Evolutionary conservation across 1,140 invertebrate species (phyloP).

Genomic region (Triops cancriformis): DNA sequence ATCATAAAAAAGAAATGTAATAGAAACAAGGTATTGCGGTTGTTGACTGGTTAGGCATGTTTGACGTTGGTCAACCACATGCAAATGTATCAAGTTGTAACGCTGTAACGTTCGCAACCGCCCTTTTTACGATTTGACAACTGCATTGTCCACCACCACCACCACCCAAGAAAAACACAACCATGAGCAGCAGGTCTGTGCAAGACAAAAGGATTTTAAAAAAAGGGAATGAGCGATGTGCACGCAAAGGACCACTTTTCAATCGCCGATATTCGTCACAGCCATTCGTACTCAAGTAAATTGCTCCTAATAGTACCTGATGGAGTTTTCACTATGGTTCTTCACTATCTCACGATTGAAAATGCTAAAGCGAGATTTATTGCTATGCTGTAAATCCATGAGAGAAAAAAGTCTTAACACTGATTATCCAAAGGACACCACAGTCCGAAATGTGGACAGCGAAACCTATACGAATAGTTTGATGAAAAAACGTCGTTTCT

Average conservation of each 20-base stretch:
- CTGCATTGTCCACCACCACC: background rate
- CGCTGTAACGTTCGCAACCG: slow-evolving; percentile 2
- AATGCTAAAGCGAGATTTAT: too few species aligned
- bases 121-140: slow-evolving; percentile 1
- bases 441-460: too few species aligned
- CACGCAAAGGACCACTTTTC: background rate
- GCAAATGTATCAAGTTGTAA: slow-evolving; percentile 4
- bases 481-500: too few species aligned
- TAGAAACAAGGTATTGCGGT: slow-evolving; percentile 3
- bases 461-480: too few species aligned
- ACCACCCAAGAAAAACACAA: background rate
- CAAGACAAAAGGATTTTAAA: background rate
- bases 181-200: background rate
- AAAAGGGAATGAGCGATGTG: background rate
- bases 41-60: slow-evolving; percentile 4
- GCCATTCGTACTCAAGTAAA: too few species aligned
- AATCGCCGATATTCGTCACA: too few species aligned
- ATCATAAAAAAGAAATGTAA: background rate
- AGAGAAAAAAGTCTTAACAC: too few species aligned
- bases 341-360: too few species aligned
- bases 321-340: too few species aligned
- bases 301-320: too few species aligned
- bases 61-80: slow-evolving; percentile 4
- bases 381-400: too few species aligned
- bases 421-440: too few species aligned